phyloP scores from a whole-genome alignment of 2,888 invertebrate genomes.

The Congeria kusceri region DNA sequence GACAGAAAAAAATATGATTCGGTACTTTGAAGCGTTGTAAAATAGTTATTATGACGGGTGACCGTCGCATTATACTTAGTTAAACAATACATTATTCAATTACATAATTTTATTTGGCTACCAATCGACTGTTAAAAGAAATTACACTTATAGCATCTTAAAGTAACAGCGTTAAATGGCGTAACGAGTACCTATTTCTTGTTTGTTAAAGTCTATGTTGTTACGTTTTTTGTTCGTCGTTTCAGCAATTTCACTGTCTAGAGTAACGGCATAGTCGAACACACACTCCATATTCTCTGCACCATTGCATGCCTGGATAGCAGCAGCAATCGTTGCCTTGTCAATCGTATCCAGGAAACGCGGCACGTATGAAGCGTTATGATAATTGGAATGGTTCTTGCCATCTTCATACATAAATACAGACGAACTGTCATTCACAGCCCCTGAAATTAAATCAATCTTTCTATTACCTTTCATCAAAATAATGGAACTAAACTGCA shows the following conservation, averaged over 20 bases:
- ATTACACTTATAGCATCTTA: too few relatives aligned
- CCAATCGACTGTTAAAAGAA: too few relatives aligned
- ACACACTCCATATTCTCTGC: conserved; percentile 18
- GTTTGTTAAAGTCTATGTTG: background rate
- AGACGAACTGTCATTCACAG: background rate
- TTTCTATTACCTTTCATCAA: too few relatives aligned
- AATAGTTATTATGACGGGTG: too few relatives aligned
- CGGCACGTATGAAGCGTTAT: conserved; percentile 23
- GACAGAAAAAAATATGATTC: too few relatives aligned
- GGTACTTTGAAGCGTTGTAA: too few relatives aligned
- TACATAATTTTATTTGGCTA: too few relatives aligned
- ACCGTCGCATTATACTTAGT: too few relatives aligned
- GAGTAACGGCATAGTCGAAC: conserved; percentile 31
- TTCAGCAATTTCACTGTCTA: conserved; percentile 10
- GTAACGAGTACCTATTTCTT: background rate
- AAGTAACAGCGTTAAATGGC: too few relatives aligned
- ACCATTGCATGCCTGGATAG: conserved; percentile 28
- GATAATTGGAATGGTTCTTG: background rate
- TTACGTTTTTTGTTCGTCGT: background rate
- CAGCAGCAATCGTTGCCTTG: background rate
- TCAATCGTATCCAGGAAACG: conserved; percentile 34
- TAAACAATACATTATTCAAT: too few relatives aligned
- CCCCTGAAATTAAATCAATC: conserved; percentile 9
- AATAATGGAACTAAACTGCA: too few relatives aligned
- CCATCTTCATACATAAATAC: conserved; percentile 11